These are phyloP conservation scores for Perccottus glenii DNA, from an alignment of 2,113 vertebrate genomes.

Conservation along the genomic window DNA sequence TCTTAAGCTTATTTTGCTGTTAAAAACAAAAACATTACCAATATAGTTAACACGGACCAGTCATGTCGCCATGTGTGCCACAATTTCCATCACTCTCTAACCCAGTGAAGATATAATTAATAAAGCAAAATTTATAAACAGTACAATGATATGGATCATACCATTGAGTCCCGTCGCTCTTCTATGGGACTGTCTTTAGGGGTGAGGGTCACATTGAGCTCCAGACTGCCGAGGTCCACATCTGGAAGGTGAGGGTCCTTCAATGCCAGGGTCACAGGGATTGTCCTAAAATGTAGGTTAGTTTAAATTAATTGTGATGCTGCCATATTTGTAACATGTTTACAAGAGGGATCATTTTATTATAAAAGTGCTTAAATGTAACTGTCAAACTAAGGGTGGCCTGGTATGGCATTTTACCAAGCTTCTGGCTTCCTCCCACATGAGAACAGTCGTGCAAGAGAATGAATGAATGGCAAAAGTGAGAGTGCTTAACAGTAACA, in stretches of 20 bases:
- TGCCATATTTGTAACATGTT: not conserved
- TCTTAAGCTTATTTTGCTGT: constrained; percentile 54
- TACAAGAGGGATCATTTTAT: too few species aligned
- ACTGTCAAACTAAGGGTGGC: too few species aligned
- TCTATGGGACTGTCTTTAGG: constrained; percentile 79
- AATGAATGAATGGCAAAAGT: too few species aligned
- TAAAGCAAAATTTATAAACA: not conserved
- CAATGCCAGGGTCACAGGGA: constrained; percentile 82
- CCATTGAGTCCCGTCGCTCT: constrained; percentile 67
- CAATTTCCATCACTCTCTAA: not conserved
- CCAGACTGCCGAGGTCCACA: constrained; percentile 87
- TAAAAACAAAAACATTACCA: constrained; percentile 33
- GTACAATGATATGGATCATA: constrained; percentile 58
- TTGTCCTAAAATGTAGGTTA: constrained; percentile 62
- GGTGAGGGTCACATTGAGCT: constrained; percentile 79
- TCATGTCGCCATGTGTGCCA: too few species aligned
- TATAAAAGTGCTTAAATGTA: too few species aligned
- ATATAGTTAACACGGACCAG: not conserved
- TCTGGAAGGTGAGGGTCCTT: constrained; percentile 89
- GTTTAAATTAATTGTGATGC: not conserved
- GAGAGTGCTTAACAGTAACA: too few species aligned
- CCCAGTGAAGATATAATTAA: not conserved
- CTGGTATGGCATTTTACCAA: too few species aligned
- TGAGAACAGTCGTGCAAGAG: too few species aligned
- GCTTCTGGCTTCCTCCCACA: too few species aligned